Evolutionary conservation across 2,888 invertebrate genomes (phyloP), one percentile per base, ranked within the genome.

Genomic region (Myopa testacea): DNA sequence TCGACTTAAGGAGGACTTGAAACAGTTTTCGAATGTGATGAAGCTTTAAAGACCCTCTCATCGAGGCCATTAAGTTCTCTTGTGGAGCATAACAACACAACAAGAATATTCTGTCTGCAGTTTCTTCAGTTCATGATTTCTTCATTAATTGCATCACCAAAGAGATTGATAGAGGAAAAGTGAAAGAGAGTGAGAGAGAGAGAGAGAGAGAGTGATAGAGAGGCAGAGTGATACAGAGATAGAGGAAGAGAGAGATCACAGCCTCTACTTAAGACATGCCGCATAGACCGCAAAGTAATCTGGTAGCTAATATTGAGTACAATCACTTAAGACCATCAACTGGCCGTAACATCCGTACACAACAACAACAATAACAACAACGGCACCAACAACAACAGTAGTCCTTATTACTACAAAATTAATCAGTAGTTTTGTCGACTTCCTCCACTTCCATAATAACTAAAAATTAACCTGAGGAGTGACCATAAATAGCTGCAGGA

Each of bases 141-240:
- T 37, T 71, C 38, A 58, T 58, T 71, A 71, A 60, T 71, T 60
- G 71, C 71, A 71, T 16, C 71, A 71, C 26, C 58, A 71, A 38
- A 37, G 60, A 5, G 71, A 60, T n/a, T 12, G 26, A 26, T 26
- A 26, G 26, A 26, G 26, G 4, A 1, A 45, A 3, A 45, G 45
- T 1, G 45, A 45, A 3, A 10, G 45, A 45, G 45, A 45, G 45
- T 2, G 6, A 45, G 45, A 6, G 10, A 45, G 6, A 45, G 45
- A 45, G 10, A 3, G 45, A 45, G 45, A 3, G 45, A 45, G 45
- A 45, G 45, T 6, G 45, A 45, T 8, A 10, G 45, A 45, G 45
- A 45, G 45, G 45, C 1, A 45, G 45, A 45, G 45, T 6, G 45
- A 45, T 8, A 10, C 7, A 45, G 45, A 45, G 45, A 45, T 45